Base-by-base conservation (phyloP, 2,797 vertebrate genomes). In the Phyllotis vaccarum region DNA sequence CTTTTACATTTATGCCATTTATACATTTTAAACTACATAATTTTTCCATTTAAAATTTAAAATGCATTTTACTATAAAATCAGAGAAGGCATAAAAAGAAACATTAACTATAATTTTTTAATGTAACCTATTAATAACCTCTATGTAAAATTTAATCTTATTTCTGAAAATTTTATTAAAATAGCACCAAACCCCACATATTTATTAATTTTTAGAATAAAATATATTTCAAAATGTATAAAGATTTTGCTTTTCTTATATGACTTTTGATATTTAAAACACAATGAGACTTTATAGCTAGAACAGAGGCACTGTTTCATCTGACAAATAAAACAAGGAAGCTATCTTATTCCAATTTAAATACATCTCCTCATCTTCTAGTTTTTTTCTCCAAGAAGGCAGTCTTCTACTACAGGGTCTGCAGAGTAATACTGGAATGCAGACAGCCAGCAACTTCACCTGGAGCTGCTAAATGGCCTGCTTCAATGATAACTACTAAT, bases 401-500 rank as follows among this genome's bases (percentile, higher is more conserved):
- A 74, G 86, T 0, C 56, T 70, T 43, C 49, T 21, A 9, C 22
- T 31, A 7, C 2, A 6, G 16, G 85, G 46, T 72, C 81, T 60
- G 2, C 54, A 81, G 95, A 83, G 37, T 0, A 34, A 49, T 43
- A 16, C 90, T 60, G 70, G 94, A 52, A 21, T 89, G 79, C 86
- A 72, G 72, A 16, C 5, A 58, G 16, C 8, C 37, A 52, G 22
- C 24, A 70, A 12, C 92, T 1, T 95, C 31, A 83, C 60, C 16
- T 62, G 16, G 11, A 54, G 56, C 40, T 78, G 64, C 89, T 58
- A 52, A 54, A 14, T 52, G 43, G 60, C 64, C 19, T 16, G 43
- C 3, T 95, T 62, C 66, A 87, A 95, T 40, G 95, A 96, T 76
- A 56, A 60, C 76, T 29, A 6, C n/a, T 96, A 31, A 24, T 90